Base-by-base conservation (phyloP, 2,113 vertebrate species). In the Hippocampus mohnikei region DNA sequence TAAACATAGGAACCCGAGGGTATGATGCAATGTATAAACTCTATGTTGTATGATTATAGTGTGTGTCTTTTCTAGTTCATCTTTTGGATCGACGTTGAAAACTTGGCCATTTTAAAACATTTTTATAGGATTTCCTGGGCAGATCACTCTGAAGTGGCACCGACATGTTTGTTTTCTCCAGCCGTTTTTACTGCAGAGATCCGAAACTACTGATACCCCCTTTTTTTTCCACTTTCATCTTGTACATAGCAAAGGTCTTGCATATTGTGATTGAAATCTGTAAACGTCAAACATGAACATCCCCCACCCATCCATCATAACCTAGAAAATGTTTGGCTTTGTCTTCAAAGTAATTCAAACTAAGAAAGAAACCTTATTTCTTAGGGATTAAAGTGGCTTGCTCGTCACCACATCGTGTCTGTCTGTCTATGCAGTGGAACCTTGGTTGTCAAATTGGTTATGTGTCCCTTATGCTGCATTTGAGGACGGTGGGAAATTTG, bases 131-230 rank as follows among this genome's bases (percentile, higher is more conserved):
- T 79, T 81, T 82, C 62, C 60, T 33, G 75, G 66, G 46, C 12
- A 37, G 53, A 67, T 80, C 60, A 65, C 56, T 87, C 85, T 85
- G 13, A 80, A 73, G 29, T 20, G 9, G 71, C 42, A 70, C 50
- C 55, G 46, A 27, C 60, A 56, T 64, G 44, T 33, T 4, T 23
- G 50, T 56, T n/a, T 46, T 40, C 48, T 67, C 66, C 59, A 46
- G 48, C 37, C 40, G 29, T 75, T 75, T 91, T 25, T 79, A 63
- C 59, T 84, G 65, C 84, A 86, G 76, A 91, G 94, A 94, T 95
- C 70, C 65, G 68, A 64, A 81, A 91, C 87, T 92, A 87, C 87
- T 92, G 92, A 94, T 88, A 84, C 52, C 73, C 41, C 27, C 73
- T 72, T 12, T 67, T 12, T 70, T 69, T 72, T 64, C 40, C 76